A percentile compares a stretch with the other conserved stretches of the same genome.
Conservation (phyloP, 2,113 vertebrate genomes). For the human region GRCh38 chr6:33316501-33317000, state of each 20-base stretch:
- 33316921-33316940: conserved; percentile 49
- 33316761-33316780: conserved; percentile 92
- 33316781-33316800: conserved; percentile 89
- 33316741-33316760: conserved; percentile 89
- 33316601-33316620: conserved; percentile 94
- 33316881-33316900: conserved; percentile 62
- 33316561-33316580: conserved; percentile 93
- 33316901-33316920: conserved; percentile 64
- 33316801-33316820: conserved; percentile 92
- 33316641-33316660: conserved; percentile 94
- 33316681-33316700: conserved; percentile 85
- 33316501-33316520: conserved; percentile 99
- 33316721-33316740: conserved; percentile 83
- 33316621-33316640: conserved; percentile 91
- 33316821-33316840: conserved; percentile 80
- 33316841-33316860: conserved; percentile 69
- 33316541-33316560: conserved; percentile 93
- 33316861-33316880: conserved; percentile 65
- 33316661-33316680: conserved; percentile 90
- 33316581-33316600: conserved; percentile 92
- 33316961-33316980: conserved; percentile 74
- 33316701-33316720: conserved; percentile 84
- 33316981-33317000: conserved; percentile 67
- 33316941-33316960: conserved; percentile 70
- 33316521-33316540: conserved; percentile 95